These are phyloP conservation scores for Seladonia tumulorum DNA, from an alignment of 2,888 invertebrate species.

Conservation along the genomic window DNA sequence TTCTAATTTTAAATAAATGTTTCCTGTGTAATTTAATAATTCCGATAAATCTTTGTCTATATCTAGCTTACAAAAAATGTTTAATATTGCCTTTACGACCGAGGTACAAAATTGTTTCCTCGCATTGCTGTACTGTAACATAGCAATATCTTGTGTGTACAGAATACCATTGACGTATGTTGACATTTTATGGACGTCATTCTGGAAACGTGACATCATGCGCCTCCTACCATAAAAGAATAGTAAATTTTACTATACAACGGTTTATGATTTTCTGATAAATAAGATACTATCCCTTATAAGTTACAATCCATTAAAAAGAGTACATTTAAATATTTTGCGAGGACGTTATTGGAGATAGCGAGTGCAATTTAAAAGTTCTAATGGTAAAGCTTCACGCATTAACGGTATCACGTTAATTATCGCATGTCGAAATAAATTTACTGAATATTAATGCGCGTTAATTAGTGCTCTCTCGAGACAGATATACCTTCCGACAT, in stretches of 20 bases:
- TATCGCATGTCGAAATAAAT: background rate
- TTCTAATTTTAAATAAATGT: background rate
- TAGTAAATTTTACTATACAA: slow-evolving; percentile 15
- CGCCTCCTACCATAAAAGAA: slow-evolving; percentile 28
- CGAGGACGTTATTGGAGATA: background rate
- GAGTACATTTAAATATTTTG: background rate
- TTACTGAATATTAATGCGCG: background rate
- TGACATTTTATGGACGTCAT: slow-evolving; percentile 34
- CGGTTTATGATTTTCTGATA: slow-evolving; percentile 26
- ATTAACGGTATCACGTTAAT: background rate
- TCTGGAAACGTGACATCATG: slow-evolving; percentile 39
- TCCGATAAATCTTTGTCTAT: background rate
- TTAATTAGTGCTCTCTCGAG: background rate
- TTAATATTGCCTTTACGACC: background rate
- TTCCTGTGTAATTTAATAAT: background rate
- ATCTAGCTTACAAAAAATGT: background rate
- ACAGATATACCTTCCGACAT: background rate
- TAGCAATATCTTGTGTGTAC: background rate
- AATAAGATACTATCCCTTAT: background rate
- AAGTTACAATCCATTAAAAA: background rate
- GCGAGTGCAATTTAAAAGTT: background rate
- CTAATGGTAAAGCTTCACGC: background rate
- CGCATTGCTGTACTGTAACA: background rate
- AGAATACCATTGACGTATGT: slow-evolving; percentile 15
- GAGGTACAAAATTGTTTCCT: background rate